A percentile compares a stretch with the other conserved stretches of the same genome.
Conservation (phyloP, 37 sponge, comb jelly and placozoan genomes). For the Halichondria panicea region DNA sequence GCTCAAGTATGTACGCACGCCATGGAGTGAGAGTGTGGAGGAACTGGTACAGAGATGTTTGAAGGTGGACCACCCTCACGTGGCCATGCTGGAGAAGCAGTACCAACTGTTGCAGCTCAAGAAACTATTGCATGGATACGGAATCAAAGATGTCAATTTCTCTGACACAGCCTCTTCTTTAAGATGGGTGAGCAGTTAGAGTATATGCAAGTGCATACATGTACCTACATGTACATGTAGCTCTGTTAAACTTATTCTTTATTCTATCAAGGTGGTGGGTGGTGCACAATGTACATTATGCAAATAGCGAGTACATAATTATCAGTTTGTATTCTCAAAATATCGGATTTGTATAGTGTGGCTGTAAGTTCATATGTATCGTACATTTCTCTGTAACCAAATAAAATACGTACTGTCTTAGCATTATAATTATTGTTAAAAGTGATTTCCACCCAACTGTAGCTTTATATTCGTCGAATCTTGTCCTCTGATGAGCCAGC, state of each 20-base stretch:
- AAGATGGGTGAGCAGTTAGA: slow-evolving; percentile 21
- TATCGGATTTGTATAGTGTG: too few relatives aligned
- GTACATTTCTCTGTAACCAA: too few relatives aligned
- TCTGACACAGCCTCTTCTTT: slow-evolving; percentile 13
- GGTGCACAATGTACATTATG: neutral
- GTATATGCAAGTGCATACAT: neutral
- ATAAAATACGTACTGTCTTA: too few relatives aligned
- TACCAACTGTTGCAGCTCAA: slow-evolving; percentile 54
- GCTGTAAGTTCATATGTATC: too few relatives aligned
- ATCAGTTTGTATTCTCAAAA: too few relatives aligned
- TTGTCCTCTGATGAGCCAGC: neutral
- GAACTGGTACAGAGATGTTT: slow-evolving; percentile 52
- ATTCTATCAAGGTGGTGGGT: neutral
- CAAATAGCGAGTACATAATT: neutral
- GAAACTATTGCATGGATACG: slow-evolving; percentile 55
- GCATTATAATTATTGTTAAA: neutral
- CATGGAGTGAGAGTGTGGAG: slow-evolving; percentile 66
- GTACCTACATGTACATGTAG: slow-evolving; percentile 21
- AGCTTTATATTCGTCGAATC: slow-evolving; percentile 42
- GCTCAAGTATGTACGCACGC: slow-evolving; percentile 14
- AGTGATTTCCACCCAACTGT: neutral
- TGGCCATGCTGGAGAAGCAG: slow-evolving; percentile 35
- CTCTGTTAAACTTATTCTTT: neutral
- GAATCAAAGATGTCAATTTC: slow-evolving; percentile 56
- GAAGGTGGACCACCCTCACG: slow-evolving; percentile 12